Evolutionary conservation across 2,888 invertebrate species (phyloP).

Genomic region (Folsomia candida): DNA sequence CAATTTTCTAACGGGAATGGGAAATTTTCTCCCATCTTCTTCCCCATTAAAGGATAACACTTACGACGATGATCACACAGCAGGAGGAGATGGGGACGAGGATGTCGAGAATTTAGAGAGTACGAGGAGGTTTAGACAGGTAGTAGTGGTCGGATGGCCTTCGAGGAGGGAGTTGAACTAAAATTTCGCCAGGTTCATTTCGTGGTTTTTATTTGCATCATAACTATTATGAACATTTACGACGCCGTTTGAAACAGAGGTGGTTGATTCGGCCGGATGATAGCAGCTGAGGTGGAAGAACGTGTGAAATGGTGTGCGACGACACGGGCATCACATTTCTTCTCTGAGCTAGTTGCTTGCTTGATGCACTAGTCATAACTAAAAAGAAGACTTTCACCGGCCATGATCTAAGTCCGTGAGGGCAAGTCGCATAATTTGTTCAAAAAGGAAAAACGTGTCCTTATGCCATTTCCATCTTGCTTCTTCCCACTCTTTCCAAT

Average conservation of each 20-base stretch:
- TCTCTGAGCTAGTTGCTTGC: not conserved
- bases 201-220: not conserved
- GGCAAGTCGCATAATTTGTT: not conserved
- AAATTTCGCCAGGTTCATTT: not conserved
- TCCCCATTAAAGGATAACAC: not conserved
- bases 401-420: not conserved
- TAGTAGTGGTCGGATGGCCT: no score
- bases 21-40: not conserved
- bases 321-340: not conserved
- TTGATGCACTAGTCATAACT: not conserved
- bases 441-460: not conserved
- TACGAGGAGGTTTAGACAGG: no score
- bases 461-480: not conserved
- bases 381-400: no score
- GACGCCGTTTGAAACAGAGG: not conserved
- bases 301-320: not conserved
- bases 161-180: no score
- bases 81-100: not conserved
- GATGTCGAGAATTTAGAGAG: no score
- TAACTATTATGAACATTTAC: slow-evolving; percentile 3
- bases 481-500: no score
- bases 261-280: not conserved
- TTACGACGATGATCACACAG: not conserved
- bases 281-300: not conserved
- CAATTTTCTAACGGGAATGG: slow-evolving; percentile 1